phyloP scores from a whole-genome alignment of 2,113 vertebrate genomes.

The Petrocephalus microphthalmus region DNA sequence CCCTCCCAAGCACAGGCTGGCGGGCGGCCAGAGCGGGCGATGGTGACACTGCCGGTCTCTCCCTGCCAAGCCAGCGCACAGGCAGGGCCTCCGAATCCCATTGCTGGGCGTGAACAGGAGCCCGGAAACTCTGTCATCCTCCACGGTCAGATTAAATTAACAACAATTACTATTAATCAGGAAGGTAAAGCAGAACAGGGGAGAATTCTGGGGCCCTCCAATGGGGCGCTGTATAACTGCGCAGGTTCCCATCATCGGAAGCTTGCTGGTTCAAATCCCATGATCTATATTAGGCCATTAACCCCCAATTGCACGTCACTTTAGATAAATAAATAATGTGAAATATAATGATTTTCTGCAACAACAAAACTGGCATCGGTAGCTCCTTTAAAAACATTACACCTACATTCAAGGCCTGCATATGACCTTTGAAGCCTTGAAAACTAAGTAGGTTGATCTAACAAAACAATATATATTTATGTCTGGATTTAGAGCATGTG shows the following conservation, averaged over 20 bases:
- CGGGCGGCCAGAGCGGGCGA: neutral
- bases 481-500: neutral
- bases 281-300: neutral
- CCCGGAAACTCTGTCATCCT: neutral
- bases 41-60: neutral
- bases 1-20: neutral
- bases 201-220: neutral
- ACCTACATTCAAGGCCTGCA: neutral
- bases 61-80: neutral
- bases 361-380: neutral
- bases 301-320: neutral
- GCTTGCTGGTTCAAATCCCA: neutral
- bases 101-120: constrained; percentile 10
- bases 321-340: neutral
- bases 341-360: neutral
- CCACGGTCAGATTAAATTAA: neutral
- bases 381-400: neutral
- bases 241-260: neutral
- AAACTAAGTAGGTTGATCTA: neutral
- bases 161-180: neutral
- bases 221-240: neutral
- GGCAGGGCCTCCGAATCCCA: neutral
- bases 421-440: neutral
- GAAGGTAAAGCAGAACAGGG: neutral
- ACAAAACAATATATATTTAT: neutral